These are phyloP conservation scores for Setipinna tenuifilis DNA, from an alignment of 2,797 vertebrate genomes.

Conservation along the genomic window DNA sequence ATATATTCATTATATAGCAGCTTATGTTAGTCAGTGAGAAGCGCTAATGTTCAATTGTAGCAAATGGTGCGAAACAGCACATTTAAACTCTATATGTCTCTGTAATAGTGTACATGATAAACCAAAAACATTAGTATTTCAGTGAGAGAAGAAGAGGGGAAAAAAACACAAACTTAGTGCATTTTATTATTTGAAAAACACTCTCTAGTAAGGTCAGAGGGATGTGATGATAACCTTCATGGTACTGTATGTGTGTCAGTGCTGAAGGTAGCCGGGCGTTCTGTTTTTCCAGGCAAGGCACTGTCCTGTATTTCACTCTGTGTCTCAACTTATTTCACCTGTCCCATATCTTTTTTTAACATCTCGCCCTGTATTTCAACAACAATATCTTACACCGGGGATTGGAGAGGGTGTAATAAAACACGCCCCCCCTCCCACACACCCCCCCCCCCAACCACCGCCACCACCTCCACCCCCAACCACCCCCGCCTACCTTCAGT, in stretches of 20 bases:
- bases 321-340: background rate
- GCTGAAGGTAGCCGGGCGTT: background rate
- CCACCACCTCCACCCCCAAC: background rate
- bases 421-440: background rate
- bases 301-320: background rate
- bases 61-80: background rate
- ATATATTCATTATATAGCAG: background rate
- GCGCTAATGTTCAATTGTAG: background rate
- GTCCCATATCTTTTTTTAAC: background rate
- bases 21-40: background rate
- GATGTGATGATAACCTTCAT: background rate
- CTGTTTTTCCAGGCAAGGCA: background rate
- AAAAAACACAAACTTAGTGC: too few relatives aligned
- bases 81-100: background rate
- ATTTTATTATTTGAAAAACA: too few relatives aligned
- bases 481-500: background rate
- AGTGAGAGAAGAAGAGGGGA: too few relatives aligned
- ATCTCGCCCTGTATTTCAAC: constrained; percentile 3
- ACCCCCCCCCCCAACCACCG: too few relatives aligned
- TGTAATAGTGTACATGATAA: too few relatives aligned
- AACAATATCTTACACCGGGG: background rate
- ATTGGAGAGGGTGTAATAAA: background rate
- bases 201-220: too few relatives aligned
- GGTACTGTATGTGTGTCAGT: background rate
- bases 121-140: too few relatives aligned